Evolutionary conservation across 35 echinoderm and acorn worm species (phyloP).

Genomic region (Apostichopus parvimensis): DNA sequence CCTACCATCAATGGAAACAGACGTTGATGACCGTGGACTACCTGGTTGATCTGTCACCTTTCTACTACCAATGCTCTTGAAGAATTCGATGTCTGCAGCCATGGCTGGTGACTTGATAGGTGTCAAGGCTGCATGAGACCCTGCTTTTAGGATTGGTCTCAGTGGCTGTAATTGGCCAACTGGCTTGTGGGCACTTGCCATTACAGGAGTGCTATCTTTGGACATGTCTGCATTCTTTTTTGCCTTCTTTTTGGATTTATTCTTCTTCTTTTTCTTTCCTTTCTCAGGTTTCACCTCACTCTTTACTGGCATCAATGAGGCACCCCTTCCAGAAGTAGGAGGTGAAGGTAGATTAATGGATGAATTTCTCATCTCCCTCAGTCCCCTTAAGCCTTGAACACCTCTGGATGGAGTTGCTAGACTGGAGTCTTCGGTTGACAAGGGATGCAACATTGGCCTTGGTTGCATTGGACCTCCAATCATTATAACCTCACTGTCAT

Average conservation of each 20-base stretch:
- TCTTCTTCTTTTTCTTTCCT: conserved; percentile 1
- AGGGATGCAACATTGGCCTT: not conserved
- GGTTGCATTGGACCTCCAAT: not conserved
- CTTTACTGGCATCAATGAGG: not conserved
- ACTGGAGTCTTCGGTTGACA: not conserved
- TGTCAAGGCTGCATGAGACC: not conserved
- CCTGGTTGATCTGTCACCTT: not conserved
- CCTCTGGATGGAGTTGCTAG: not conserved
- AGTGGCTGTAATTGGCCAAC: not conserved
- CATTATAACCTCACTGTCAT: not conserved
- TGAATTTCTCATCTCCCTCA: not conserved
- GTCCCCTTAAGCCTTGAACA: not conserved
- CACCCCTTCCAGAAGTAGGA: not conserved
- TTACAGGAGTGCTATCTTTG: not conserved
- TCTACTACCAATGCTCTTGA: conserved; percentile 1
- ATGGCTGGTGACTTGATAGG: not conserved
- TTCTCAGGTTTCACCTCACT: not conserved
- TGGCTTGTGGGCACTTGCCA: not conserved
- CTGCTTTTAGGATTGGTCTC: not conserved
- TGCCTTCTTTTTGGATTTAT: not conserved
- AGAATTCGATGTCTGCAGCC: not conserved
- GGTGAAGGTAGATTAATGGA: not conserved
- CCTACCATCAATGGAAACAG: not conserved
- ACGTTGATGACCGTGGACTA: not conserved
- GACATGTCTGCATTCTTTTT: too few relatives aligned